Evolutionary conservation across 2,113 vertebrate species (phyloP), one percentile per base, ranked within the genome.

Genomic region (Corythornis madagascariensis): DNA sequence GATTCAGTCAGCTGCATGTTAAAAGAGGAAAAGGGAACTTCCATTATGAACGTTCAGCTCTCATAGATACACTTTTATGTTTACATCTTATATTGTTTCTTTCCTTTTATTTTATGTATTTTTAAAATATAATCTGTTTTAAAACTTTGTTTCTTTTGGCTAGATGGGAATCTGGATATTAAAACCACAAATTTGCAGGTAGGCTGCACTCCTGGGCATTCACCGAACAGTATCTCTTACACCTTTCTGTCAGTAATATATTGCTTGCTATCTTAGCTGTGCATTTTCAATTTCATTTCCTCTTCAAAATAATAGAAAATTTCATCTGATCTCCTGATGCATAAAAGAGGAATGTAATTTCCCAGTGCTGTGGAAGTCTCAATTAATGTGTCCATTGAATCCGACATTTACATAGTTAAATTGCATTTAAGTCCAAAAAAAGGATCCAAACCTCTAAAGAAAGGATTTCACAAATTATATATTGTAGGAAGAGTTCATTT

Each of bases 1-100:
- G 43, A 69, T 86, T 75, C 64, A 73, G 48, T 76, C 50, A 90
- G 31, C 52, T 88, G 60, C 47, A 24, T 11, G 3, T 48, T 83
- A 45, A 53, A 94, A 83, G 80, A 83, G 28, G 28, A 91, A 82
- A 90, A 75, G 6, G 18, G 20, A 79, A 55, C 69, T 92, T 94
- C 45, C 28, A 9, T 69, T 82, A 48, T 79, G 25, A 91, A 60
- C 12, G 4, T 73, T 24, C 26, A 75, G 11, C 11, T 25, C 22
- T 82, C 20, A 22, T 48, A 95, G 75, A 43, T 83, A 16, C 1
- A 6, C 6, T 43, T 75, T 83, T 83, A 63, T 89, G 94, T 91
- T 88, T 35, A 59, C 29, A 16, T 67, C 16, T 66, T 56, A 14
- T 2, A 18, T 12, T 21, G 5, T 65, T 88, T 63, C 80, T 19